Evolutionary conservation across 1,140 invertebrate genomes (phyloP).

Genomic region (Trachymyrmex cornetzi): DNA sequence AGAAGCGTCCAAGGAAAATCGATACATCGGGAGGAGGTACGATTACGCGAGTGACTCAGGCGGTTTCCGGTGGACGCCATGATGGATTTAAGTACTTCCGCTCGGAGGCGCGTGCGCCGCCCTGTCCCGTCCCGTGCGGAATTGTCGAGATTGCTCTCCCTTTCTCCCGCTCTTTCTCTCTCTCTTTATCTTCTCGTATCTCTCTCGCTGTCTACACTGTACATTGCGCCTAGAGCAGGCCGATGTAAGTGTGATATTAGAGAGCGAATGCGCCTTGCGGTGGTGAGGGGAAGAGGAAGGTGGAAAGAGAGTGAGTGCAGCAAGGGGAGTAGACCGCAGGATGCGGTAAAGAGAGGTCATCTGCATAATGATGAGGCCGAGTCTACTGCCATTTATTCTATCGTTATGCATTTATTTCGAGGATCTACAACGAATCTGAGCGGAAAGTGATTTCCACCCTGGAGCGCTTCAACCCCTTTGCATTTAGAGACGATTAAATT

Average conservation of each 20-base stretch:
- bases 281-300: not conserved
- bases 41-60: constrained; percentile 84
- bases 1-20: constrained; percentile 78
- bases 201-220: constrained; percentile 23
- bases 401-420: constrained; percentile 62
- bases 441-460: constrained; percentile 58
- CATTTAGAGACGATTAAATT: not conserved
- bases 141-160: constrained; percentile 74
- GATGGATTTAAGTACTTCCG: constrained; percentile 84
- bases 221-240: constrained; percentile 60
- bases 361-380: constrained; percentile 63
- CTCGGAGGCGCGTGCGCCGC: constrained; percentile 80
- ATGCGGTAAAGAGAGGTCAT: constrained; percentile 63
- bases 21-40: constrained; percentile 80
- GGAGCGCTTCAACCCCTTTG: not conserved
- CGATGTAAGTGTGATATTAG: constrained; percentile 63
- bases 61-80: constrained; percentile 83
- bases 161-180: constrained; percentile 34
- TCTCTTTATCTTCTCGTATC: constrained; percentile 18
- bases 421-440: constrained; percentile 36
- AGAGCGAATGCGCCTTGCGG: constrained; percentile 24
- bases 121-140: constrained; percentile 71
- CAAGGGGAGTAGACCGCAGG: constrained; percentile 38
- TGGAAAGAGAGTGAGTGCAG: not conserved
- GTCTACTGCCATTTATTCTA: constrained; percentile 60